Evolutionary conservation across 2,797 vertebrate species (phyloP).

Genomic region (Onychomys leucogaster): DNA sequence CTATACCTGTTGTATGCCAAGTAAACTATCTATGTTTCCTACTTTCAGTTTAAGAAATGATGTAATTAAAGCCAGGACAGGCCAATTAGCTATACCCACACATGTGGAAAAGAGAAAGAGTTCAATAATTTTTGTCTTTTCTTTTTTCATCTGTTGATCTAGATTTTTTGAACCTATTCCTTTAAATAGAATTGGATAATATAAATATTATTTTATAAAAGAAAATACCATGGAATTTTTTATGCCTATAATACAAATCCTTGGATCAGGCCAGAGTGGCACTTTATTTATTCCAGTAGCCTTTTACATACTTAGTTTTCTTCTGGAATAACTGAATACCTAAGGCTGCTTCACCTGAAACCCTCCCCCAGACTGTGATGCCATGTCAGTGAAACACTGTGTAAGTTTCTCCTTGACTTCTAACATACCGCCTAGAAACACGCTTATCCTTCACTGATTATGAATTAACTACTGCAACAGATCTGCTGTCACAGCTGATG

Average conservation of each 20-base stretch:
- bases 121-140: not conserved
- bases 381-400: constrained; percentile 59
- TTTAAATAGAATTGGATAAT: constrained; percentile 7
- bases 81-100: not conserved
- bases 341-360: not conserved
- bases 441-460: constrained; percentile 77
- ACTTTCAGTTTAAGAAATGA: constrained; percentile 17
- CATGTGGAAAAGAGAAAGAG: not conserved
- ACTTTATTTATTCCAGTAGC: constrained; percentile 23
- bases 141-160: not conserved
- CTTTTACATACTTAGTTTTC: not conserved
- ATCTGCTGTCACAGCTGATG: constrained; percentile 84
- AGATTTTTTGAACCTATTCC: not conserved
- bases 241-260: not conserved
- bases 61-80: not conserved
- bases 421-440: constrained; percentile 71
- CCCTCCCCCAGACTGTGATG: not conserved
- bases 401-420: constrained; percentile 65
- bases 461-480: constrained; percentile 79
- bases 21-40: constrained; percentile 23
- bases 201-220: constrained; percentile 34
- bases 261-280: not conserved
- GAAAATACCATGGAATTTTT: not conserved
- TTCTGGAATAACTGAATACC: not conserved
- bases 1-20: not conserved